Base-by-base conservation (phyloP, 1,140 invertebrate species). In the Eciton burchellii region DNA sequence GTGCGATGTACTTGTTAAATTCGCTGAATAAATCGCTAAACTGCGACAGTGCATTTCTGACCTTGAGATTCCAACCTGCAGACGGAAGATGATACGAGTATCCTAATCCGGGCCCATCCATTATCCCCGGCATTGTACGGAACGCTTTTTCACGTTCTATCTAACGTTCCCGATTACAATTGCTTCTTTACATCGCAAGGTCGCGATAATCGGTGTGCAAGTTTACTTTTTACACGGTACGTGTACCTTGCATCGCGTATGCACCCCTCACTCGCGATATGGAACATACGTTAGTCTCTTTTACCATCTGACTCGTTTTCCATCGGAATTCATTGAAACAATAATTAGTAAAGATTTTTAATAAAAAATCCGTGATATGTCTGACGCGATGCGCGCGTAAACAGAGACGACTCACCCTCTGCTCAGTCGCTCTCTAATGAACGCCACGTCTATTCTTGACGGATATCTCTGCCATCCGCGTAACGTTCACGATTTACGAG, bases 1-100 rank as follows among this genome's bases (percentile, higher is more conserved):
- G 98, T 21, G 98, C 97, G 74, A 99, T 98, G 89, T 99, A 98
- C 94, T 97, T 97, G 91, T 98, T 98, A 92, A 99, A 99, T 94
- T 99, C 98, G 91, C 98, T 99, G 93, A 99, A 99, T 49, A 99
- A 93, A 92, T 99, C 98, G 91, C 97, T 98, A 89, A 98, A 98
- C 92, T 99, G 98, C 11, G 97, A 97, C 54, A 97, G 91, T 45
- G 95, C 96, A 93, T 97, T 97, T 89, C 97, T 95, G 73, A 97
- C 95, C 93, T 96, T 97, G 83, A 97, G 94, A 86, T 96, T 95
- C 94, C 96, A 96, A 43, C 97, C 97, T 81, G 96, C 97, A 52
- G 96, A 95, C n/a, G 97, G 97, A 86, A 98, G 95, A 91, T 97
- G 97, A 90, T 98, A 98, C 9, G 97, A 96, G 93, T 97, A 97